Percentiles rank a stretch among this genome's conserved stretches.
phyloP scores from a whole-genome alignment of 1,140 invertebrate genomes.

The Planococcus citri region DNA sequence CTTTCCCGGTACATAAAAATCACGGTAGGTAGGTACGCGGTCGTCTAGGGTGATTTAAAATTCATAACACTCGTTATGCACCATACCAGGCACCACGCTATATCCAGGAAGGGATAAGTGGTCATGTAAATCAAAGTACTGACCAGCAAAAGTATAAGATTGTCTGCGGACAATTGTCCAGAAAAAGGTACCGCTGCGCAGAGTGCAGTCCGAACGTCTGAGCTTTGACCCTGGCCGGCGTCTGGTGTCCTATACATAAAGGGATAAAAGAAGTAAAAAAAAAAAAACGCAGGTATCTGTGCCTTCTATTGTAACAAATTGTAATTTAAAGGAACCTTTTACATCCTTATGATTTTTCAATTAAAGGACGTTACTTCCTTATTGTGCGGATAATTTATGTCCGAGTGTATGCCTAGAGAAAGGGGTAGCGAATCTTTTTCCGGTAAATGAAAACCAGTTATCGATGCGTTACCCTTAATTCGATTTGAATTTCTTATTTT shows the following conservation, averaged over 20 bases:
- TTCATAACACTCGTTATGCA: constrained; percentile 3
- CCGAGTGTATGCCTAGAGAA: not conserved
- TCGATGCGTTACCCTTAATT: not conserved
- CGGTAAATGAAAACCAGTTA: not conserved
- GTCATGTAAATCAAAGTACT: constrained; percentile 12
- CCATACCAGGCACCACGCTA: no score
- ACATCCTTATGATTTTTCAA: constrained; percentile 19
- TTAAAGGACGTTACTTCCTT: constrained; percentile 13
- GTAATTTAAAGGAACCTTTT: constrained; percentile 15
- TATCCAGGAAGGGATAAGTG: constrained; percentile 10
- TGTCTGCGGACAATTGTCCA: not conserved
- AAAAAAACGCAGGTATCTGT: constrained; percentile 12
- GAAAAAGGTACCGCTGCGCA: not conserved
- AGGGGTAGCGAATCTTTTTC: not conserved
- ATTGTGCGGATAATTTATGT: constrained; percentile 14
- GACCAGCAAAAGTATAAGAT: not conserved
- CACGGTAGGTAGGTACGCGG: not conserved
- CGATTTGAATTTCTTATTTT: not conserved
- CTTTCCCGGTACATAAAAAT: not conserved
- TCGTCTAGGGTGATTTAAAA: constrained; percentile 5
- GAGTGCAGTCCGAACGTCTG: not conserved
- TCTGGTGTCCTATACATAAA: no score
- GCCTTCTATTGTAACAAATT: constrained; percentile 19
- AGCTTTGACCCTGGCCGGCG: not conserved
- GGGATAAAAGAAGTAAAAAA: no score